Conservation (phyloP, 1,140 invertebrate species). For the Drosophila gunungcola region DNA sequence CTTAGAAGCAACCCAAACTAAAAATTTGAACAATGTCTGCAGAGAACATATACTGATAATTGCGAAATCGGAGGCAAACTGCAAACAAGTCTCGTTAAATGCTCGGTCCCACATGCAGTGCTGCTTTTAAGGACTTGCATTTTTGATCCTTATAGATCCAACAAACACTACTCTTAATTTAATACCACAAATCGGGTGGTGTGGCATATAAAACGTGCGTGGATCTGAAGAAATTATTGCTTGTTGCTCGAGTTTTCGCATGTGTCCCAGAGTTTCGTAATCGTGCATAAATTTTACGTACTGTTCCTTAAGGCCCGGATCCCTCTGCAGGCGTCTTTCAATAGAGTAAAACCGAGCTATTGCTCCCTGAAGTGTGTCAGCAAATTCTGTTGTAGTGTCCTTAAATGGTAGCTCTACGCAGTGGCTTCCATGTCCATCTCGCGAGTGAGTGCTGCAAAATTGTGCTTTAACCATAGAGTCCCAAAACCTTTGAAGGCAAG, state of each 20-base stretch:
- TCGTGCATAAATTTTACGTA: not conserved
- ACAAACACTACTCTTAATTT: too few relatives aligned
- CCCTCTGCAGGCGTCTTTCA: not conserved
- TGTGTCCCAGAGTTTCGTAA: too few relatives aligned
- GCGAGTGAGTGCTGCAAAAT: too few relatives aligned
- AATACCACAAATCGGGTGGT: not conserved
- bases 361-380: not conserved
- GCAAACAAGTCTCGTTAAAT: too few relatives aligned
- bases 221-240: not conserved
- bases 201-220: not conserved
- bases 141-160: not conserved
- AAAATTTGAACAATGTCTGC: too few relatives aligned
- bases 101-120: not conserved
- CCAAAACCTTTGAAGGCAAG: too few relatives aligned
- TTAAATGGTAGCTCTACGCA: not conserved
- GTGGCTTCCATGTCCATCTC: not conserved
- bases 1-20: not conserved
- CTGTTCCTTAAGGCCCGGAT: not conserved
- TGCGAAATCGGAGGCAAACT: not conserved
- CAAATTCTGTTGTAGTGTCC: not conserved
- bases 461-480: too few relatives aligned
- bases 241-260: too few relatives aligned
- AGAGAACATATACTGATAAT: not conserved
- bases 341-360: not conserved
- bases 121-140: not conserved